phyloP scores from a whole-genome alignment of 1,140 invertebrate genomes.

The Drosophila sechellia region DNA sequence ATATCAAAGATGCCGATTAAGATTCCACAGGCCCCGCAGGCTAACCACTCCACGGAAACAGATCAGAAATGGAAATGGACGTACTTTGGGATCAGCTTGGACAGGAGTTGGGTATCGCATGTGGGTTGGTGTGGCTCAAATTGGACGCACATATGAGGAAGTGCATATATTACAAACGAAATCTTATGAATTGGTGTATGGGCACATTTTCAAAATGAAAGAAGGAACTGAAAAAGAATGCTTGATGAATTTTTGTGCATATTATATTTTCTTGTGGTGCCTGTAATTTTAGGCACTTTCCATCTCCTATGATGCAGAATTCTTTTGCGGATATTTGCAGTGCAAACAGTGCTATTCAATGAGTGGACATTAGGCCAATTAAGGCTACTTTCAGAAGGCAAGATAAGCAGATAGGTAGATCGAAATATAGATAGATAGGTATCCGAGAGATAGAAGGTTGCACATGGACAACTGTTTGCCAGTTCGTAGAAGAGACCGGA shows the following conservation, averaged over 20 bases:
- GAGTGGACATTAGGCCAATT: conserved; percentile 68
- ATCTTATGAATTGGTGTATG: too few species aligned
- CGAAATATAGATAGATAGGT: conserved; percentile 33
- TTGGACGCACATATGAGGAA: neutral
- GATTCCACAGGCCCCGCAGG: conserved; percentile 50
- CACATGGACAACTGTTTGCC: conserved; percentile 8
- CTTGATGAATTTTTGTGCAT: neutral
- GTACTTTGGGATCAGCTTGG: neutral
- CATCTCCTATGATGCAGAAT: neutral
- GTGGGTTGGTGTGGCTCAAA: conserved; percentile 2
- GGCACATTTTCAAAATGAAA: neutral
- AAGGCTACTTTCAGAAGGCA: conserved; percentile 25
- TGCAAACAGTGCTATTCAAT: conserved; percentile 53
- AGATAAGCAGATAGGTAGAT: conserved; percentile 30
- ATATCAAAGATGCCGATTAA: conserved; percentile 84
- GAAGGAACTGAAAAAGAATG: too few species aligned
- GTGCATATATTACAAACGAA: neutral
- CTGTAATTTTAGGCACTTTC: too few species aligned
- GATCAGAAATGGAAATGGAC: conserved; percentile 9
- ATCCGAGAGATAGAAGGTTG: neutral
- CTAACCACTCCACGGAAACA: conserved; percentile 9
- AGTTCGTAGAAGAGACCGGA: conserved; percentile 64
- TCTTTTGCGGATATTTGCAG: conserved; percentile 59
- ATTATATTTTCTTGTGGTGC: too few species aligned
- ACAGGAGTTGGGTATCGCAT: neutral